phyloP scores from a whole-genome alignment of 1,140 invertebrate genomes.

The Drosophila ercepeae region DNA sequence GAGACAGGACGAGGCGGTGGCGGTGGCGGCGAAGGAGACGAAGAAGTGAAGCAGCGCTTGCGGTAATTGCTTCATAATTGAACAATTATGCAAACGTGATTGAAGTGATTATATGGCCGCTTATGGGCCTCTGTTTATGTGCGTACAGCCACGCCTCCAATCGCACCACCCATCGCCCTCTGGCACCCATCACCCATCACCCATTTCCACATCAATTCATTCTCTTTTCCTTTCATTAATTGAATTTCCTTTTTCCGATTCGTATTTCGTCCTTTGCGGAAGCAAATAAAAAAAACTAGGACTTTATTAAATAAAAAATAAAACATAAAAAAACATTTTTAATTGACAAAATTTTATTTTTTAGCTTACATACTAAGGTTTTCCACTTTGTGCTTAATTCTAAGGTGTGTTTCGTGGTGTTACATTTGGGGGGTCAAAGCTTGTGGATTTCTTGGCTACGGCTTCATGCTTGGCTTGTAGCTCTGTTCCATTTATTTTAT shows the following conservation, averaged over 20 bases:
- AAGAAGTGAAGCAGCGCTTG: constrained; percentile 48
- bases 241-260: constrained; percentile 48
- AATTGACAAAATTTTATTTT: constrained; percentile 18
- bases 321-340: too few species aligned
- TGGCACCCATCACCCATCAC: too few species aligned
- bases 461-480: too few species aligned
- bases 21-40: too few species aligned
- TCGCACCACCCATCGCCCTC: constrained; percentile 12
- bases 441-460: too few species aligned
- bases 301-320: too few species aligned
- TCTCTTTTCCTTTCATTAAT: constrained; percentile 19
- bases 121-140: constrained; percentile 70
- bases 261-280: constrained; percentile 13
- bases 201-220: constrained; percentile 19
- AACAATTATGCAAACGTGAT: constrained; percentile 81
- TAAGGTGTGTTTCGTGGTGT: too few species aligned
- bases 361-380: too few species aligned
- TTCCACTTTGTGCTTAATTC: neutral
- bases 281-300: too few species aligned
- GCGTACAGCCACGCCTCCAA: constrained; percentile 8
- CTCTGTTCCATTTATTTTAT: too few species aligned
- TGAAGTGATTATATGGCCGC: constrained; percentile 79
- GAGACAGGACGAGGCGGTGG: constrained; percentile 4
- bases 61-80: constrained; percentile 80
- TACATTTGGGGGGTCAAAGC: too few species aligned